Percentiles rank a stretch among this genome's conserved stretches.
Evolutionary conservation across 2,888 invertebrate genomes (phyloP).

Genomic region (Apamea monoglypha): DNA sequence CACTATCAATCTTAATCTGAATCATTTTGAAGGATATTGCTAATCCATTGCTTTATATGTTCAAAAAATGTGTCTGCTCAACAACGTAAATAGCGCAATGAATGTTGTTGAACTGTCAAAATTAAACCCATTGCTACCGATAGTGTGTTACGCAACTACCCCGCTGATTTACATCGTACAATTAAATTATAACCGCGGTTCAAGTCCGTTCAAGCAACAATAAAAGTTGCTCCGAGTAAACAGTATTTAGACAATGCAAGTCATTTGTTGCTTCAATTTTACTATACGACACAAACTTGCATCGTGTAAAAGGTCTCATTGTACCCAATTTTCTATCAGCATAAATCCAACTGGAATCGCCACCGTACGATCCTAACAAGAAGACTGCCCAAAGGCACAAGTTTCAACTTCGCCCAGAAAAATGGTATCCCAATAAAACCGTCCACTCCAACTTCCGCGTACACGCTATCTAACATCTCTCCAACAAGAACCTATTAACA

Average conservation of each 20-base stretch:
- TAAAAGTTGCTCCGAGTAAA: not conserved
- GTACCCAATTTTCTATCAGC: not conserved
- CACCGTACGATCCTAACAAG: conserved; percentile 14
- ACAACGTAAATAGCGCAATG: too few relatives aligned
- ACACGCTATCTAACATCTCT: conserved; percentile 24
- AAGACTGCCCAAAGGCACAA: not conserved
- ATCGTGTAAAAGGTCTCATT: not conserved
- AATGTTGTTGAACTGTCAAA: too few relatives aligned
- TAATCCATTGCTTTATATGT: too few relatives aligned
- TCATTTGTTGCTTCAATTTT: not conserved
- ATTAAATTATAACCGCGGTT: not conserved
- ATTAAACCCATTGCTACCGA: too few relatives aligned
- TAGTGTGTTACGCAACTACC: too few relatives aligned
- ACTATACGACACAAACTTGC: not conserved
- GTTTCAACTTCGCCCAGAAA: conserved; percentile 13
- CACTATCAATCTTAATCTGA: too few relatives aligned
- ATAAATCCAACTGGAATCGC: conserved; percentile 4
- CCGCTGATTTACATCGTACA: not conserved
- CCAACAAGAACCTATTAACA: conserved; percentile 58
- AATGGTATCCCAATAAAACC: conserved; percentile 15
- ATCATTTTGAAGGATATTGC: too few relatives aligned
- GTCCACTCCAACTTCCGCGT: not conserved
- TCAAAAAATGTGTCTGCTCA: too few relatives aligned
- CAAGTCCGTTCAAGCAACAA: not conserved
- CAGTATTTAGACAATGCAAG: not conserved